Evolutionary conservation across 2,888 invertebrate genomes (phyloP).

Genomic region (Carterocephalus palaemon): DNA sequence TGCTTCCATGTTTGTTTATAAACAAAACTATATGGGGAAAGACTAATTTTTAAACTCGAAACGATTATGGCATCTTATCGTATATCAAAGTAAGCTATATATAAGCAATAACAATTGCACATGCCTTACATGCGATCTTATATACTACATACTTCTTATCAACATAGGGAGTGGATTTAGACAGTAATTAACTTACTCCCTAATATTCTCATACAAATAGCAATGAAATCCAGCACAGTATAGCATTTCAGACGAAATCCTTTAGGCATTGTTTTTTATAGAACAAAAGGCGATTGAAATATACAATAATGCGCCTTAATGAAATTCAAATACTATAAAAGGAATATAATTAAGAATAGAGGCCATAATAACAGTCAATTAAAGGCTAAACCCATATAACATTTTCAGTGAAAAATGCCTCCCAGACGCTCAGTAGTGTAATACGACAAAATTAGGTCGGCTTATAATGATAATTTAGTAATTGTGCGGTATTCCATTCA

Average conservation of each 20-base stretch:
- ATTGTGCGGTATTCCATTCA: constrained; percentile 66
- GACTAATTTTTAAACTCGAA: constrained; percentile 23
- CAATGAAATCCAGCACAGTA: constrained; percentile 29
- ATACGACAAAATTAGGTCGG: constrained; percentile 44
- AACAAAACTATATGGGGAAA: constrained; percentile 27
- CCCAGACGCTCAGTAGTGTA: constrained; percentile 36
- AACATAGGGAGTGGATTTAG: constrained; percentile 72
- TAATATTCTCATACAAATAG: constrained; percentile 32
- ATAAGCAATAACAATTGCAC: constrained; percentile 73
- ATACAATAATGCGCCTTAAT: constrained; percentile 2
- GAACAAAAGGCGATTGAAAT: neutral
- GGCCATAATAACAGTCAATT: constrained; percentile 56
- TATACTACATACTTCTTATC: constrained; percentile 55
- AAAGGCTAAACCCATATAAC: constrained; percentile 72
- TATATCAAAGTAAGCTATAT: constrained; percentile 7
- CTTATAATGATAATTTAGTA: constrained; percentile 43
- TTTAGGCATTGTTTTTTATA: constrained; percentile 10
- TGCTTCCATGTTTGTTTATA: constrained; percentile 41
- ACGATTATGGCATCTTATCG: constrained; percentile 48
- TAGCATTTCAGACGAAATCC: constrained; percentile 30
- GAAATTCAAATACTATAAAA: constrained; percentile 17
- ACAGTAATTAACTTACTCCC: constrained; percentile 68
- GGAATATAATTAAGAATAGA: constrained; percentile 33
- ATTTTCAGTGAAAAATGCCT: constrained; percentile 58
- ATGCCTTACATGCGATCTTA: constrained; percentile 58